phyloP scores from a whole-genome alignment of 2,113 vertebrate species.

The Phalacrocorax carbo region DNA sequence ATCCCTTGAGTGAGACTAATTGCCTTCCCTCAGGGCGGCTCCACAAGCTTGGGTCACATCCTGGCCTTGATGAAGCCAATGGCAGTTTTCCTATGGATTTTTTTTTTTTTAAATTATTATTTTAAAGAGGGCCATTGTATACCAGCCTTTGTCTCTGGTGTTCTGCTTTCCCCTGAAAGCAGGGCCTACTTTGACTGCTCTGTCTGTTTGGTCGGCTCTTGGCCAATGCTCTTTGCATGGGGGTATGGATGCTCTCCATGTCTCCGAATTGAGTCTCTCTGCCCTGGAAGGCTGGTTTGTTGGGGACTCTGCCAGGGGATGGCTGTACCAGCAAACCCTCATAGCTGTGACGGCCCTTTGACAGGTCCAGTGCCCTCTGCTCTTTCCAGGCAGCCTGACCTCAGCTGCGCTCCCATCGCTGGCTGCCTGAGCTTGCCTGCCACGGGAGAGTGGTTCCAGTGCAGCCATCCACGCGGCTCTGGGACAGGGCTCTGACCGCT shows the following conservation, averaged over 20 bases:
- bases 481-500: background rate
- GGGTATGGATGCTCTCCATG: background rate
- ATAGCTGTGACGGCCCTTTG: background rate
- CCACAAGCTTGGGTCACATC: conserved; percentile 17
- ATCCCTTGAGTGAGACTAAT: conserved; percentile 38
- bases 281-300: background rate
- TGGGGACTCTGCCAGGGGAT: background rate
- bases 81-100: background rate
- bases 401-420: background rate
- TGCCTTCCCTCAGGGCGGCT: conserved; percentile 7
- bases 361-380: background rate
- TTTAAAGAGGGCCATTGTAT: background rate
- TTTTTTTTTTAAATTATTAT: background rate
- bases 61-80: background rate
- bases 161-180: background rate
- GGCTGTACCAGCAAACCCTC: background rate
- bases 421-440: background rate
- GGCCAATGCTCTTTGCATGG: background rate
- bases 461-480: background rate
- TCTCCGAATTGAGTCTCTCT: fast-evolving
- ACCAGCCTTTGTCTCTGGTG: background rate
- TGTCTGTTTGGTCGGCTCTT: background rate
- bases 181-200: background rate
- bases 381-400: conserved; percentile 1
- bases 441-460: background rate